phyloP scores from a whole-genome alignment of 2,888 invertebrate genomes.

The Oxycera nigricornis region DNA sequence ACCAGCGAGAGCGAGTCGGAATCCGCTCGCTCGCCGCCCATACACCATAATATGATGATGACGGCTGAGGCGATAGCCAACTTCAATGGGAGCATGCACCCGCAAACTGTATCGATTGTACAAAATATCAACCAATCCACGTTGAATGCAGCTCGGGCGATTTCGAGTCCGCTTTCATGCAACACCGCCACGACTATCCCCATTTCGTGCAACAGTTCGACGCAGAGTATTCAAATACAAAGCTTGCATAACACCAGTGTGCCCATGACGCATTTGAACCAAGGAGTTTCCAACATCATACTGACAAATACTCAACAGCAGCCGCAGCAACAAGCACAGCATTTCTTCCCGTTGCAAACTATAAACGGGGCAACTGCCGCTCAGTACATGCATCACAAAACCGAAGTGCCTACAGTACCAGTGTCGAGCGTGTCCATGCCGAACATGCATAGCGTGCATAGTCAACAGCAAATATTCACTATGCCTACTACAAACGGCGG shows the following conservation, averaged over 20 bases:
- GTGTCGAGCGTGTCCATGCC: slow-evolving; percentile 48
- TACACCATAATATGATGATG: slow-evolving; percentile 35
- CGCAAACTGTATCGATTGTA: slow-evolving; percentile 41
- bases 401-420: slow-evolving; percentile 35
- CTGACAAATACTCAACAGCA: slow-evolving; percentile 44
- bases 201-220: not conserved
- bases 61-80: slow-evolving; percentile 26
- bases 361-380: slow-evolving; percentile 15
- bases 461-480: slow-evolving; percentile 51
- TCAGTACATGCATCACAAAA: slow-evolving; percentile 24
- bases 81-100: slow-evolving; percentile 30
- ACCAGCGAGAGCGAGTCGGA: slow-evolving; percentile 86
- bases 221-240: slow-evolving; percentile 42
- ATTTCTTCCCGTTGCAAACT: slow-evolving; percentile 42
- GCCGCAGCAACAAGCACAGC: slow-evolving; percentile 37
- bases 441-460: slow-evolving; percentile 51
- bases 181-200: slow-evolving; percentile 29
- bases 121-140: slow-evolving; percentile 43
- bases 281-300: slow-evolving; percentile 45
- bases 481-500: slow-evolving; percentile 46
- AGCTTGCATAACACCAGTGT: slow-evolving; percentile 41
- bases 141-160: not conserved
- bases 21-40: slow-evolving; percentile 65
- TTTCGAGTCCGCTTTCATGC: slow-evolving; percentile 12
- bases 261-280: slow-evolving; percentile 43